Percentiles rank a stretch among this genome's conserved stretches.
Conservation (phyloP, 2,113 vertebrate species). For the Dipodomys spectabilis region DNA sequence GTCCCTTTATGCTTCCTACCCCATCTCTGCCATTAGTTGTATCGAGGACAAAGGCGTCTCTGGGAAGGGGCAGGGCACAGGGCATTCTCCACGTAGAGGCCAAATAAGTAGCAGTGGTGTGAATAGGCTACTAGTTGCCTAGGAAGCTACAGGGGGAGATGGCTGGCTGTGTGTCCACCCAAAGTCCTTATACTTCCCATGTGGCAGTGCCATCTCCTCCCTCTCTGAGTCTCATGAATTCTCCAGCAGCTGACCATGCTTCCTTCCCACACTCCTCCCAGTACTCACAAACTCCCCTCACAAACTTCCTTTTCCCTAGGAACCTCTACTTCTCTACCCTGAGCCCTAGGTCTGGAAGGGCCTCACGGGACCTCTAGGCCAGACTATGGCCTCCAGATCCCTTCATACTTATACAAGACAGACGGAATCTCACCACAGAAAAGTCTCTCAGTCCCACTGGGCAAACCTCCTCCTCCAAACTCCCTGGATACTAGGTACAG, state of each 20-base stretch:
- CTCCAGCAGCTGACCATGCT: not conserved
- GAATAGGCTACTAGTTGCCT: not conserved
- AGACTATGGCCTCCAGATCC: not conserved
- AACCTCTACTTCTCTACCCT: not conserved
- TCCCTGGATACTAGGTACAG: not conserved
- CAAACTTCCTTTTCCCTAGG: not conserved
- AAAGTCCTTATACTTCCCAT: accelerated
- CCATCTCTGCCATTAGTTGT: not conserved
- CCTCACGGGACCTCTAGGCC: not conserved
- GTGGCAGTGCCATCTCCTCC: not conserved
- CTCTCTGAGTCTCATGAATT: not conserved
- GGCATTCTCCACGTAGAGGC: too few species aligned
- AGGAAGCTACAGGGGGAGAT: not conserved
- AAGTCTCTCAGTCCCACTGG: too few species aligned
- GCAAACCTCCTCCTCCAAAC: too few species aligned
- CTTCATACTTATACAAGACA: not conserved
- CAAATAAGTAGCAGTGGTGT: not conserved
- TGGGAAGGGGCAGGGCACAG: not conserved
- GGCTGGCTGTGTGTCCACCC: not conserved
- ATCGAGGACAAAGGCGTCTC: not conserved
- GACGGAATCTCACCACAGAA: accelerated
- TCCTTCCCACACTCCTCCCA: conserved; percentile 2
- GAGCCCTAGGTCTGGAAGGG: not conserved
- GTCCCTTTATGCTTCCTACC: accelerated
- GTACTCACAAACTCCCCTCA: not conserved